phyloP scores from a whole-genome alignment of 2,888 invertebrate species.

The Thecocarcelia acutangulata region DNA sequence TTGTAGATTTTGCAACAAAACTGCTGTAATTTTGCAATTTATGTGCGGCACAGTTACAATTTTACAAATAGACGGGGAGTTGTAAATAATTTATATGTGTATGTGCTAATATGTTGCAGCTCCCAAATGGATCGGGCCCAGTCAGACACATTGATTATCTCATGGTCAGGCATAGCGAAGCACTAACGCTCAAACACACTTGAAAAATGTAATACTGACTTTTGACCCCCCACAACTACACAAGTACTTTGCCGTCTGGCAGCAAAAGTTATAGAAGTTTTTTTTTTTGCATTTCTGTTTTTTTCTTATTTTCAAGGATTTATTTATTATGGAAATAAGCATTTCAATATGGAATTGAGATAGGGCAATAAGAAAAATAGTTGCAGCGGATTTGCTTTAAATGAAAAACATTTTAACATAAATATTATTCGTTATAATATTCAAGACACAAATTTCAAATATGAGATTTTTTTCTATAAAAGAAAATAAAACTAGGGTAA shows the following conservation, averaged over 20 bases:
- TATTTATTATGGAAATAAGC: slow-evolving; percentile 64
- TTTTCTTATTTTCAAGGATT: slow-evolving; percentile 50
- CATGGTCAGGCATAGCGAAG: slow-evolving; percentile 44
- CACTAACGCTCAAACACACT: background rate
- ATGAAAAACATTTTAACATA: too few relatives aligned
- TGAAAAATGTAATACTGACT: slow-evolving; percentile 5
- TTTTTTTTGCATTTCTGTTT: background rate
- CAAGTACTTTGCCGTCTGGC: slow-evolving; percentile 21
- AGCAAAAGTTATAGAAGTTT: slow-evolving; percentile 36
- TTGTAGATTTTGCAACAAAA: slow-evolving; percentile 10
- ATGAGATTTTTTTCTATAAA: too few relatives aligned
- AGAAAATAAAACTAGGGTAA: too few relatives aligned
- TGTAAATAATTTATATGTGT: slow-evolving; percentile 50
- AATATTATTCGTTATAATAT: too few relatives aligned
- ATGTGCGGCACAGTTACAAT: slow-evolving; percentile 70
- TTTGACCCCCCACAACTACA: background rate
- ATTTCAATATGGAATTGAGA: slow-evolving; percentile 47
- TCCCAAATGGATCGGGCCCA: slow-evolving; percentile 59
- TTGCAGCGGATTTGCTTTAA: too few relatives aligned
- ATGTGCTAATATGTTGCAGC: slow-evolving; percentile 36
- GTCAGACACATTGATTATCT: slow-evolving; percentile 69
- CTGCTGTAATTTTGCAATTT: slow-evolving; percentile 70
- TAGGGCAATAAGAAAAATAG: slow-evolving; percentile 5
- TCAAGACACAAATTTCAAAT: too few relatives aligned
- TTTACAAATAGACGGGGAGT: slow-evolving; percentile 58